phyloP scores from a whole-genome alignment of 2,113 vertebrate genomes.

The Poicephalus gulielmi region DNA sequence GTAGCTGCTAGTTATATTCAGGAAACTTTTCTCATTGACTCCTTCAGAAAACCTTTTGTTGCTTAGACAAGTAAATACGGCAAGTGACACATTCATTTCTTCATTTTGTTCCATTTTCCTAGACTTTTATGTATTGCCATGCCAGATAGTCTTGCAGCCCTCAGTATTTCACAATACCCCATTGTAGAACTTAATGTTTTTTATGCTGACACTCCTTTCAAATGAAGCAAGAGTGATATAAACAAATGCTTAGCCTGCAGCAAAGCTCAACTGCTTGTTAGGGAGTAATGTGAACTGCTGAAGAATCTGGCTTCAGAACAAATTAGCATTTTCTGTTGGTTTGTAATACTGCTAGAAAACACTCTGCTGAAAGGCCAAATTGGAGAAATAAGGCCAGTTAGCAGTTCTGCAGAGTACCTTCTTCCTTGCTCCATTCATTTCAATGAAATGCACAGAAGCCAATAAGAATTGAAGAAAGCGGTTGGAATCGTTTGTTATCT shows the following conservation, averaged over 20 bases:
- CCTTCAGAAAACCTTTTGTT: background rate
- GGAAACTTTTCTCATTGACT: background rate
- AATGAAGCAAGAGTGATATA: background rate
- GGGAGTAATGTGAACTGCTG: background rate
- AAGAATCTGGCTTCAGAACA: background rate
- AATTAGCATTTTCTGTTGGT: background rate
- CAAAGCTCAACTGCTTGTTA: background rate
- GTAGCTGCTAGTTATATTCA: background rate
- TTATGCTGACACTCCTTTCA: background rate
- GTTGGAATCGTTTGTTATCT: background rate
- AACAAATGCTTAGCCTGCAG: constrained; percentile 19
- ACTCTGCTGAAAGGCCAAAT: background rate
- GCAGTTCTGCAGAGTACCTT: background rate
- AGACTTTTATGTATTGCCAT: background rate
- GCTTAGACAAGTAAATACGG: background rate
- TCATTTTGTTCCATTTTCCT: background rate
- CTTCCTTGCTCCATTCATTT: background rate
- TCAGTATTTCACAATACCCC: background rate
- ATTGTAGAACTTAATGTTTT: background rate
- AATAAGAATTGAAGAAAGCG: background rate
- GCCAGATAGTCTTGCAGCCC: background rate
- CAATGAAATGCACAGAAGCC: background rate
- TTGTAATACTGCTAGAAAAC: background rate
- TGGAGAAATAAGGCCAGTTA: background rate
- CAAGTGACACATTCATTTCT: background rate